These are phyloP conservation scores for Drosophila yakuba DNA, from an alignment of 1,140 invertebrate genomes.

Conservation along the genomic window DNA sequence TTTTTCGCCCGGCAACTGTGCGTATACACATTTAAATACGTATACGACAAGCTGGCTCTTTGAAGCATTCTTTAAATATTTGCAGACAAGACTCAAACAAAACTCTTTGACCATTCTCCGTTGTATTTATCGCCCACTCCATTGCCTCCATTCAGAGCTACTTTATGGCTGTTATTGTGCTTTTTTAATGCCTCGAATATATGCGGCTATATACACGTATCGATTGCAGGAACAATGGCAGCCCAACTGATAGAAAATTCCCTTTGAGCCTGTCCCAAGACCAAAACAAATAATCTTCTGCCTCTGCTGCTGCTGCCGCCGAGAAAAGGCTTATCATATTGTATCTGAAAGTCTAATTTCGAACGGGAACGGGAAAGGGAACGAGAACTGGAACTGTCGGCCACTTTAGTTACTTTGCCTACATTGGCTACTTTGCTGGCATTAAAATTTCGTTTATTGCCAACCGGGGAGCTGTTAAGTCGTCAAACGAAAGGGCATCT, in stretches of 20 bases:
- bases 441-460: conserved; percentile 67
- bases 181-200: conserved; percentile 36
- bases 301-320: background rate
- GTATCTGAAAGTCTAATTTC: conserved; percentile 62
- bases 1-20: background rate
- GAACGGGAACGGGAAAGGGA: conserved; percentile 14
- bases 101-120: background rate
- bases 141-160: conserved; percentile 1
- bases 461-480: conserved; percentile 64
- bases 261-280: conserved; percentile 40
- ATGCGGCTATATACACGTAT: conserved; percentile 14
- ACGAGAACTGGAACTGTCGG: conserved; percentile 22
- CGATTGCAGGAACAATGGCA: conserved; percentile 30
- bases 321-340: conserved; percentile 53
- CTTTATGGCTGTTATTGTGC: conserved; percentile 37
- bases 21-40: background rate
- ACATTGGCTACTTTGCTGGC: conserved; percentile 50
- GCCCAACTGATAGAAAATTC: conserved; percentile 41
- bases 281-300: conserved; percentile 51
- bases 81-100: conserved; percentile 9
- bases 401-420: conserved; percentile 58
- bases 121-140: conserved; percentile 36
- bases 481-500: conserved; percentile 32
- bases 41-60: conserved; percentile 1
- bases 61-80: conserved; percentile 22